phyloP scores from a whole-genome alignment of 1,140 invertebrate species.

The Solenopsis fugax region DNA sequence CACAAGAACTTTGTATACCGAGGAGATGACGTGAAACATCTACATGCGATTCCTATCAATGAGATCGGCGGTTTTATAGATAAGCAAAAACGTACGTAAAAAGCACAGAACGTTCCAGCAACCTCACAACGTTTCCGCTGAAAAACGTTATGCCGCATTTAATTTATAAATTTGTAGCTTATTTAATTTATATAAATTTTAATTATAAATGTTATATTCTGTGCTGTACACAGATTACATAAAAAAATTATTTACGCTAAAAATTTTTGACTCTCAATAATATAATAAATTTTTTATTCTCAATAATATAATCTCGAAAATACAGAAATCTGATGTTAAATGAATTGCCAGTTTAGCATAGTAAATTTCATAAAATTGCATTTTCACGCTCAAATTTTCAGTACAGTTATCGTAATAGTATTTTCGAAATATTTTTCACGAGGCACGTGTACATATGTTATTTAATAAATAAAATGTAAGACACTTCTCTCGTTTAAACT shows the following conservation, averaged over 20 bases:
- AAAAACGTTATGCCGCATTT: too few species aligned
- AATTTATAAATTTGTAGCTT: too few species aligned
- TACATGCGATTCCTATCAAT: background rate
- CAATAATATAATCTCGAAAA: constrained; percentile 21
- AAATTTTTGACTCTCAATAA: too few species aligned
- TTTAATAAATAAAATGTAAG: background rate
- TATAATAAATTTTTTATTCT: too few species aligned
- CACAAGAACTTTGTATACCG: background rate
- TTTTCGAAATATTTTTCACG: background rate
- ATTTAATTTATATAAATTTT: too few species aligned
- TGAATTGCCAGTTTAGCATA: constrained; percentile 6
- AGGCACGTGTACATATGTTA: background rate
- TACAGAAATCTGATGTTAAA: constrained; percentile 41
- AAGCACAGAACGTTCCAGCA: too few species aligned
- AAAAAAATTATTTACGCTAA: too few species aligned
- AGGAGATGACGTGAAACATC: background rate
- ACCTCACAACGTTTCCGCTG: too few species aligned
- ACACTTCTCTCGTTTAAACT: too few species aligned
- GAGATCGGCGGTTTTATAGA: background rate
- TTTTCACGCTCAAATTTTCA: constrained; percentile 29
- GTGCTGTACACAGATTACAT: too few species aligned
- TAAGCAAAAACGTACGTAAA: background rate
- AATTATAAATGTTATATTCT: too few species aligned
- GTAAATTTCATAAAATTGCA: background rate
- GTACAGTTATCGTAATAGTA: background rate